Percentiles rank a stretch among this genome's conserved stretches.
Evolutionary conservation across 1,140 invertebrate genomes (phyloP).

Genomic region (Aricia agestis): DNA sequence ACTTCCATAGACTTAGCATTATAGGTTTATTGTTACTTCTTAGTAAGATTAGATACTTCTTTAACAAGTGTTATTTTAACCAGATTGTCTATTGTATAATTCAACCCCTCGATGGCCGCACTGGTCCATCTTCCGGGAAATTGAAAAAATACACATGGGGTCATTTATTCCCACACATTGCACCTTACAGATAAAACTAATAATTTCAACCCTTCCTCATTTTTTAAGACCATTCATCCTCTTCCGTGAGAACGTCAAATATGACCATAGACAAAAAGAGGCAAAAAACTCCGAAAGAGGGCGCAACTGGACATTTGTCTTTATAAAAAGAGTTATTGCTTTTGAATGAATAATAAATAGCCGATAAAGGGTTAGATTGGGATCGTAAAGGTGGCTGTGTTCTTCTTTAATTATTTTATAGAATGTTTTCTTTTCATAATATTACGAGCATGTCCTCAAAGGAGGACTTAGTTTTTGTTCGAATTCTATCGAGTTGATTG

Average conservation of each 20-base stretch:
- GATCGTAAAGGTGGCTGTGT: conserved; percentile 8
- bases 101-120: not conserved
- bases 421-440: conserved; percentile 5
- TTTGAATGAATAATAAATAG: conserved; percentile 13
- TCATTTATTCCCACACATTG: conserved; percentile 7
- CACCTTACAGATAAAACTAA: conserved; percentile 13
- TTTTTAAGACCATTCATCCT: conserved; percentile 14
- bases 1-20: too few relatives aligned
- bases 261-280: conserved; percentile 10
- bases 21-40: too few relatives aligned
- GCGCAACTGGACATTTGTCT: conserved; percentile 14
- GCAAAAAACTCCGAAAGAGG: not conserved
- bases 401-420: conserved; percentile 12
- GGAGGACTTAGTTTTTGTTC: not conserved
- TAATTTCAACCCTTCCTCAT: conserved; percentile 13
- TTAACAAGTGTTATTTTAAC: too few relatives aligned
- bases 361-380: conserved; percentile 5
- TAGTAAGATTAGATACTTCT: too few relatives aligned
- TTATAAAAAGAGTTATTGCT: conserved; percentile 10
- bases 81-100: not conserved
- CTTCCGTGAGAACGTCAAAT: conserved; percentile 16
- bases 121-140: conserved; percentile 12
- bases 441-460: not conserved
- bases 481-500: not conserved
- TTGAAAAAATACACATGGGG: conserved; percentile 9